phyloP scores from a whole-genome alignment of 2,797 vertebrate species.

The Antrozous pallidus region DNA sequence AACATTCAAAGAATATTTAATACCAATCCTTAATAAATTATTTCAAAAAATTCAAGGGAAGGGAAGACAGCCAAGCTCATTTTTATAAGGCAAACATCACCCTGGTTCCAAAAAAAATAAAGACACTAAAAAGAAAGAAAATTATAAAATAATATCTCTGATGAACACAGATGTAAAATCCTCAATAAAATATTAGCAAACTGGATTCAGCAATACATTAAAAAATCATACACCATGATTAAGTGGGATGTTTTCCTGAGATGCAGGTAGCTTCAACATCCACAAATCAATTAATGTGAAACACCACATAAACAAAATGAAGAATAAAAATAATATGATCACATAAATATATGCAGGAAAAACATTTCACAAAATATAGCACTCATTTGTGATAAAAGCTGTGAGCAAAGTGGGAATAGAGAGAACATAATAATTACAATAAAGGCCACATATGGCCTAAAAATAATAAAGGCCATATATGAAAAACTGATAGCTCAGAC shows the following conservation, averaged over 20 bases:
- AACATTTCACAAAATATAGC: not conserved
- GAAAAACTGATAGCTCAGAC: not conserved
- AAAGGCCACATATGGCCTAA: no score
- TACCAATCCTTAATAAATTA: not conserved
- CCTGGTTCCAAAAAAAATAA: not conserved
- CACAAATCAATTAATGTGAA: not conserved
- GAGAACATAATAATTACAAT: not conserved
- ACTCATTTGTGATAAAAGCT: not conserved
- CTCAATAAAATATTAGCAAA: not conserved
- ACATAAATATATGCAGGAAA: not conserved
- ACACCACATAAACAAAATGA: not conserved
- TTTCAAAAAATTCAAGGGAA: not conserved
- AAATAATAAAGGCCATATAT: not conserved
- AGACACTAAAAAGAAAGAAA: not conserved
- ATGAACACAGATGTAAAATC: not conserved
- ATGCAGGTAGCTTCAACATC: not conserved
- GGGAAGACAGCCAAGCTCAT: not conserved
- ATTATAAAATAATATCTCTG: not conserved
- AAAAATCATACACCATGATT: not conserved
- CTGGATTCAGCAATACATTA: not conserved
- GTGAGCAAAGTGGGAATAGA: not conserved
- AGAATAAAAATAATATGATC: not conserved
- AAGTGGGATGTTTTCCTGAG: not conserved
- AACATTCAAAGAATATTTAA: not conserved
- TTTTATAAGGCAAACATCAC: not conserved